Percentiles rank a stretch among this genome's conserved stretches.
phyloP scores from a whole-genome alignment of 2,113 vertebrate genomes.

The Apteryx mantelli region DNA sequence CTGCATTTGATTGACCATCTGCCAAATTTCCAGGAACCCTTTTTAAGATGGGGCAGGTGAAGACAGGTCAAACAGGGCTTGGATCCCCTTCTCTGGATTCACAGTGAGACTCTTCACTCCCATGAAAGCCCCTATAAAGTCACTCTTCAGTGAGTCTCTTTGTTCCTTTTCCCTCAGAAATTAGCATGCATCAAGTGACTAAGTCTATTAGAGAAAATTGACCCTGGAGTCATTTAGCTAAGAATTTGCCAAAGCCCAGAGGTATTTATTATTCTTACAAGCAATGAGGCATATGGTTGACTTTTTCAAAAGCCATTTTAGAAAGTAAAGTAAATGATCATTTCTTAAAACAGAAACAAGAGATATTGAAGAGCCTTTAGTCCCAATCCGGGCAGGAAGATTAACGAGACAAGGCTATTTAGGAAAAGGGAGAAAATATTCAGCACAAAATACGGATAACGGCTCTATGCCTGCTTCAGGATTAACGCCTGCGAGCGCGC shows the following conservation, averaged over 20 bases:
- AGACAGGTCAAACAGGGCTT: background rate
- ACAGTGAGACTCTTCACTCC: fast-evolving
- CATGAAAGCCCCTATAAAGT: background rate
- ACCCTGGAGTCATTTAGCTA: slow-evolving; percentile 39
- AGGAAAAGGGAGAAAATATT: background rate
- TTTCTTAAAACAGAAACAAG: slow-evolving; percentile 37
- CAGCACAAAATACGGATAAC: background rate
- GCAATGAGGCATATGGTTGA: slow-evolving; percentile 52
- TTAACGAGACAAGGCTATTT: background rate
- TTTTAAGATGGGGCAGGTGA: background rate
- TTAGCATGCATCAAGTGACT: slow-evolving; percentile 11
- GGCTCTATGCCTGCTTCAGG: background rate
- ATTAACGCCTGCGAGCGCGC: background rate
- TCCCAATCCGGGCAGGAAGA: background rate
- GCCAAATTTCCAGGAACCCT: background rate
- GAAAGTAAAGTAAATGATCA: slow-evolving; percentile 22
- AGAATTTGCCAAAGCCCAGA: slow-evolving; percentile 42
- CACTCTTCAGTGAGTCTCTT: background rate
- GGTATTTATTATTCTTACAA: slow-evolving; percentile 56
- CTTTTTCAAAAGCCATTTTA: slow-evolving; percentile 54
- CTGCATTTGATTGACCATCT: background rate
- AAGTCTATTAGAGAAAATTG: slow-evolving; percentile 41
- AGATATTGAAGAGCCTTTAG: slow-evolving; percentile 11
- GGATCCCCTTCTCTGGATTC: background rate
- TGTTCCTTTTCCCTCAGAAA: slow-evolving; percentile 17